Evolutionary conservation across 2,113 vertebrate species (phyloP).

Genomic region (Cryptoleucopteryx plumbea): DNA sequence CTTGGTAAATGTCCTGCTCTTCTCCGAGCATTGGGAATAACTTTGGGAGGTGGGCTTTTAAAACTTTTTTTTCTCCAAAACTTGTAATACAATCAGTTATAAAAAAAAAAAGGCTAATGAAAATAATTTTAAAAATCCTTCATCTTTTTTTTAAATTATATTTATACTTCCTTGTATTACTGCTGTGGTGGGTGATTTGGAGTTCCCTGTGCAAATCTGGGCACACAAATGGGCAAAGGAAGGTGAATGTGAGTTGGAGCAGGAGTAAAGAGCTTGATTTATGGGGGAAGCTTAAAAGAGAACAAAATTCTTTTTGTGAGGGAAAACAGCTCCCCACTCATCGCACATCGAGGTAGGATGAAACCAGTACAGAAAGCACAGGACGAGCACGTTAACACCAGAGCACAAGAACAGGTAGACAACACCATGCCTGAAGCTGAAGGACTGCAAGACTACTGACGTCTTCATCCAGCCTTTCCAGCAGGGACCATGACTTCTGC

Average conservation of each 20-base stretch:
- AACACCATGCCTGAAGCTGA: background rate
- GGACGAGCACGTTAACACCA: rapidly evolving
- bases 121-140: background rate
- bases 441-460: background rate
- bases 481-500: background rate
- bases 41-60: background rate
- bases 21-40: background rate
- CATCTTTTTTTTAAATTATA: too few relatives aligned
- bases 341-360: background rate
- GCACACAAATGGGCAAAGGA: background rate
- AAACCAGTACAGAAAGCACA: background rate
- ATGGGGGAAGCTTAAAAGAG: background rate
- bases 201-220: background rate
- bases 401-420: background rate
- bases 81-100: background rate
- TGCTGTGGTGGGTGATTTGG: background rate
- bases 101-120: background rate
- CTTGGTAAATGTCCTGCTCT: background rate
- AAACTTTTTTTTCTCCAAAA: background rate
- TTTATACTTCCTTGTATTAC: background rate
- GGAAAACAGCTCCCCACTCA: background rate
- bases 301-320: background rate
- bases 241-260: background rate
- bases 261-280: background rate
- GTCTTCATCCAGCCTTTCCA: background rate